Conservation (phyloP, 2,113 vertebrate genomes). For the Zosterops lateralis region DNA sequence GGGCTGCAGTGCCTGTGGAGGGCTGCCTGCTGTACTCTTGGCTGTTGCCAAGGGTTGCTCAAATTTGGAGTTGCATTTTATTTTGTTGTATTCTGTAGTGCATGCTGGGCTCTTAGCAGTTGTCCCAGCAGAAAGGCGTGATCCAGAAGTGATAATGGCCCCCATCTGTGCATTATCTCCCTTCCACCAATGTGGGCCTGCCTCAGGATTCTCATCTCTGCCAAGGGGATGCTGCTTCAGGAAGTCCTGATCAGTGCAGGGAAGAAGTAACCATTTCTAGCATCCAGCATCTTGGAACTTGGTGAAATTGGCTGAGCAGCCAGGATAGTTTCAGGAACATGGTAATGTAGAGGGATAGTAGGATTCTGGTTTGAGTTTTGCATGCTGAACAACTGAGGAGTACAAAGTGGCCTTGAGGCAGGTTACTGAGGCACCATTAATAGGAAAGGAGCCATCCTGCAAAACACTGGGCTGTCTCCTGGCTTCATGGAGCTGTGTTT, state of each 20-base stretch:
- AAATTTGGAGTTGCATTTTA: too few species aligned
- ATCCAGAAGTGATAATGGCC: background rate
- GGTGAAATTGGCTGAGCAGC: background rate
- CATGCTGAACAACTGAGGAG: background rate
- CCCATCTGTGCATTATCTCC: accelerated
- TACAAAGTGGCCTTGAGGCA: background rate
- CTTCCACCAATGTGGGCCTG: accelerated
- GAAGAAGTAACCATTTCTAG: background rate
- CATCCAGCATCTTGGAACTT: background rate
- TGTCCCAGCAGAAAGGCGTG: background rate
- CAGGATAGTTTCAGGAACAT: background rate
- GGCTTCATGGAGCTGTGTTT: accelerated
- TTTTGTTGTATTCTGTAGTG: accelerated
- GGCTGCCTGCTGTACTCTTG: background rate
- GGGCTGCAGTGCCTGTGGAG: background rate
- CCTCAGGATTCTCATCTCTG: background rate
- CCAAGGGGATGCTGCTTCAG: accelerated
- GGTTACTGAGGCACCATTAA: background rate
- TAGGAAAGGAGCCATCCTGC: background rate
- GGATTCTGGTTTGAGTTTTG: background rate
- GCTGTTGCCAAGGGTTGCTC: background rate
- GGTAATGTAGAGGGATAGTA: background rate
- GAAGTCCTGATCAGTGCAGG: accelerated
- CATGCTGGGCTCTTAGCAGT: background rate
- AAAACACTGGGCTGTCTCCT: accelerated